A percentile compares a stretch with the other conserved stretches of the same genome.
phyloP scores from a whole-genome alignment of 2,888 invertebrate genomes.

The Emmelina monodactyla region DNA sequence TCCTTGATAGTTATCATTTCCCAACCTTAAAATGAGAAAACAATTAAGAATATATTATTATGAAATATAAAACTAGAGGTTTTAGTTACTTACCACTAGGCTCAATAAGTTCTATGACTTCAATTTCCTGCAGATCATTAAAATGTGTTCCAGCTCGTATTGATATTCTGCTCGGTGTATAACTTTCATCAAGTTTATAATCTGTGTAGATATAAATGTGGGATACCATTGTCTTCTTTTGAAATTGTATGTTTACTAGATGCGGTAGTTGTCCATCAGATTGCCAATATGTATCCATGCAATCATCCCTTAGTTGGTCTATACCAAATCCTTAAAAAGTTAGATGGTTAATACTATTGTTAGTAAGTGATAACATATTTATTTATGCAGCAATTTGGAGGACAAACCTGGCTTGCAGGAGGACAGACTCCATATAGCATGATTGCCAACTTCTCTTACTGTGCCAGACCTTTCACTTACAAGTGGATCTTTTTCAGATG shows the following conservation, averaged over 20 bases:
- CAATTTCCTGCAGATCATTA: slow-evolving; percentile 95
- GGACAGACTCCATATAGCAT: slow-evolving; percentile 97
- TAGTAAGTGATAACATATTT: background rate
- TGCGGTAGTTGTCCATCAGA: slow-evolving; percentile 99
- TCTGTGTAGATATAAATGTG: slow-evolving; percentile 98
- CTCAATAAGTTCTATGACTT: slow-evolving; percentile 91
- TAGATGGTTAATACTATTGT: background rate
- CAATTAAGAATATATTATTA: too few relatives aligned
- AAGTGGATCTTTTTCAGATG: slow-evolving; percentile 53
- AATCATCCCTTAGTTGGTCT: slow-evolving; percentile 93
- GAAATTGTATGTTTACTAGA: slow-evolving; percentile 95
- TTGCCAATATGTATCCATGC: slow-evolving; percentile 98
- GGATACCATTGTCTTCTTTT: slow-evolving; percentile 91
- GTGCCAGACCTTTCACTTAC: slow-evolving; percentile 56
- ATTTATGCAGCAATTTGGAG: background rate
- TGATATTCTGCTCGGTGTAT: slow-evolving; percentile 95
- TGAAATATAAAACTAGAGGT: too few relatives aligned
- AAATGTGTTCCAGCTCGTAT: slow-evolving; percentile 95
- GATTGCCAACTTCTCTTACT: slow-evolving; percentile 82
- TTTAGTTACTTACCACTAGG: slow-evolving; percentile 78
- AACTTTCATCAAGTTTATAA: slow-evolving; percentile 98
- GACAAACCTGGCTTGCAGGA: slow-evolving; percentile 94
- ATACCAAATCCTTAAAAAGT: slow-evolving; percentile 87
- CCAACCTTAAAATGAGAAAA: slow-evolving; percentile 74
- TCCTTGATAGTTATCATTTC: slow-evolving; percentile 92